These are phyloP conservation scores for Carassius carassius DNA, from an alignment of 2,113 vertebrate species.

Conservation along the genomic window DNA sequence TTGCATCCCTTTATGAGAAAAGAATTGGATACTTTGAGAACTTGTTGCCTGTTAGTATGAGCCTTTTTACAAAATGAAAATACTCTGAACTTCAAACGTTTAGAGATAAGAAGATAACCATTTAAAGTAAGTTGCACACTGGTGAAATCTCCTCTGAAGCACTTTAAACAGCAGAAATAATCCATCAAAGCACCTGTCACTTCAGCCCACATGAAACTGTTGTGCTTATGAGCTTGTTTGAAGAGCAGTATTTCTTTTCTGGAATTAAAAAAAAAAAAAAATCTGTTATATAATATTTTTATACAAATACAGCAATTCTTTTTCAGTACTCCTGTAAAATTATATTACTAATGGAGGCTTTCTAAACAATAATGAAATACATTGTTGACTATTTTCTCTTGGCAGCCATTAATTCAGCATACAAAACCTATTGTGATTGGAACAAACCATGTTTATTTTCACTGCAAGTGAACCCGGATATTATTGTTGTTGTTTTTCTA, in stretches of 20 bases:
- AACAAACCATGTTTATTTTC: background rate
- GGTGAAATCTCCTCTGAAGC: background rate
- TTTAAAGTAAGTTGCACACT: background rate
- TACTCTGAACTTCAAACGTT: background rate
- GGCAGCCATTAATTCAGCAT: background rate
- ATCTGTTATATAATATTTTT: background rate
- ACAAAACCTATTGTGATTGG: background rate
- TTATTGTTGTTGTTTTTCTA: background rate
- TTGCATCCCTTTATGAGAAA: background rate
- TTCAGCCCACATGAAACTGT: constrained; percentile 8
- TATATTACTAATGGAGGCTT: background rate
- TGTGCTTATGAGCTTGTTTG: background rate
- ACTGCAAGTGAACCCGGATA: background rate
- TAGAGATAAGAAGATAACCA: background rate
- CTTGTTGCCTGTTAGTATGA: background rate
- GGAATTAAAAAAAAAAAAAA: background rate
- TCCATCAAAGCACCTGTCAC: background rate
- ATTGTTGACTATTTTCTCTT: background rate
- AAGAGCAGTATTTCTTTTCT: background rate
- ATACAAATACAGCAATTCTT: background rate
- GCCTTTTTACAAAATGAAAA: background rate
- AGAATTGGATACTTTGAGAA: background rate
- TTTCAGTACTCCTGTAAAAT: background rate
- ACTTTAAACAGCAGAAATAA: constrained; percentile 3
- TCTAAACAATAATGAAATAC: background rate